Evolutionary conservation across 1,140 invertebrate genomes (phyloP).

Genomic region (Amyelois transitella): DNA sequence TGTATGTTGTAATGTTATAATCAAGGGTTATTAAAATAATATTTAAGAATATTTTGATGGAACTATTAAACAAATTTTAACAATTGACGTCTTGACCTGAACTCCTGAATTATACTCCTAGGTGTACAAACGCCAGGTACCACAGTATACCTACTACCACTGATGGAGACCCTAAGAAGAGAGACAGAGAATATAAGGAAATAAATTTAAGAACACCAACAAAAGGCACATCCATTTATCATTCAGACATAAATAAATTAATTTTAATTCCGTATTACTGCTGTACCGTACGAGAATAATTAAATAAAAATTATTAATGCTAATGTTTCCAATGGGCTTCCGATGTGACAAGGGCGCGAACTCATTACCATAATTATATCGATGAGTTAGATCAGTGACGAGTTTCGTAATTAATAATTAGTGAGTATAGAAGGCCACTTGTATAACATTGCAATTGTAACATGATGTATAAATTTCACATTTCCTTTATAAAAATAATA

Average conservation of each 20-base stretch:
- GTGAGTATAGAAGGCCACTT: not conserved
- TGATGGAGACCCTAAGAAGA: not conserved
- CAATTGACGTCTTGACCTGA: no score
- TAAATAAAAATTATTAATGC: not conserved
- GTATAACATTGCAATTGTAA: no score
- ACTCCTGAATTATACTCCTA: no score
- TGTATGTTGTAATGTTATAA: no score
- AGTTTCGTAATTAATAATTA: not conserved
- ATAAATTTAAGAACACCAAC: not conserved
- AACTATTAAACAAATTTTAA: no score
- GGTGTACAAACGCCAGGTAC: no score
- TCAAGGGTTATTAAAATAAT: no score
- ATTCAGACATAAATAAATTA: not conserved
- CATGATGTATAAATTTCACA: no score
- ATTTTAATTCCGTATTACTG: not conserved
- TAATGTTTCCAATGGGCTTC: not conserved
- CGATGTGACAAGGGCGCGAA: not conserved
- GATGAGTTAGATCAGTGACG: no score
- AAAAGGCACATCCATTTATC: not conserved
- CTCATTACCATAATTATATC: not conserved
- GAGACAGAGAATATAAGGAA: not conserved
- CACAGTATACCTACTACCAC: no score
- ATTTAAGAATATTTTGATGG: no score
- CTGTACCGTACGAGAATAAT: not conserved
- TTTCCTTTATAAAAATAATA: no score